These are phyloP conservation scores for Philaenus spumarius DNA, from an alignment of 1,140 invertebrate species.

Conservation along the genomic window DNA sequence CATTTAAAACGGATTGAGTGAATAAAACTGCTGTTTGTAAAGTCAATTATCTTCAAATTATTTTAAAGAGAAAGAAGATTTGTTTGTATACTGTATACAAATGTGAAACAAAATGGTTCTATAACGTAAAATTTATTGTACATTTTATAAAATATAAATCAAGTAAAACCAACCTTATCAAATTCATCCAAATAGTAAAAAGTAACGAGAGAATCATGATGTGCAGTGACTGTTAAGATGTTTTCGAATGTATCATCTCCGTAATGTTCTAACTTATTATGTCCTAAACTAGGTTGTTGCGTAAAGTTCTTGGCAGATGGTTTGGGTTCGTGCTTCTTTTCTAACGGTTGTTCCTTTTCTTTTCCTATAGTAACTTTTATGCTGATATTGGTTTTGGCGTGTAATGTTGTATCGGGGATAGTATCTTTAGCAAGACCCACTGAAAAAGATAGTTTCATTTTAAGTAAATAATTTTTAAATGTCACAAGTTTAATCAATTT, in stretches of 20 bases:
- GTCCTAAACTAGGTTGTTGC: conserved; percentile 41
- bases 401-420: conserved; percentile 19
- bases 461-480: background rate
- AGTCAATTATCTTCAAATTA: background rate
- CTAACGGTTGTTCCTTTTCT: background rate
- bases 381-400: conserved; percentile 1
- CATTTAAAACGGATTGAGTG: background rate
- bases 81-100: background rate
- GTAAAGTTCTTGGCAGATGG: conserved; percentile 34
- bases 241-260: conserved; percentile 75
- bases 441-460: background rate
- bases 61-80: background rate
- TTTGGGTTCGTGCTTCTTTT: no score
- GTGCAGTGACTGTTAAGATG: conserved; percentile 67
- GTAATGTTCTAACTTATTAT: background rate
- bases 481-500: no score
- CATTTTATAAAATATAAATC: background rate
- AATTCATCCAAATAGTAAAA: conserved; percentile 86
- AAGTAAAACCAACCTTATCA: conserved; percentile 54
- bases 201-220: conserved; percentile 81
- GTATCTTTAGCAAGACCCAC: conserved; percentile 22
- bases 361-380: conserved; percentile 32
- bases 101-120: background rate
- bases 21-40: background rate
- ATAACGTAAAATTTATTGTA: background rate